Evolutionary conservation across 2,888 invertebrate species (phyloP).

Genomic region (Philaethria dido): DNA sequence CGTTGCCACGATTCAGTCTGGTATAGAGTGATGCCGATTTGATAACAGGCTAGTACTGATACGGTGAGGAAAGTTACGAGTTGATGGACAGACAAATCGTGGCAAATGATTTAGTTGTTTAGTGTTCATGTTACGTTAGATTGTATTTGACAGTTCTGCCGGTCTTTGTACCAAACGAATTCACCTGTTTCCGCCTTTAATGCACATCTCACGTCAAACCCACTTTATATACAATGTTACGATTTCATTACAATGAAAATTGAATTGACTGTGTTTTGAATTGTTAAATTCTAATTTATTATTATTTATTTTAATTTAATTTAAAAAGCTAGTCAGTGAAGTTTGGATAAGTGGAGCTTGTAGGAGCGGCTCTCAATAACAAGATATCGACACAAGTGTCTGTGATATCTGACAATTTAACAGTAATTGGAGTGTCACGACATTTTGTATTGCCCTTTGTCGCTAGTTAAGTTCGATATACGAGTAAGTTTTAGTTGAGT

Average conservation of each 20-base stretch:
- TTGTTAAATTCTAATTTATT: conserved; percentile 66
- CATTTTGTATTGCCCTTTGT: conserved; percentile 18
- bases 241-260: conserved; percentile 43
- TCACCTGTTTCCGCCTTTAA: conserved; percentile 70
- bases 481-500: conserved; percentile 51
- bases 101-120: conserved; percentile 77
- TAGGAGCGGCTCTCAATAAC: conserved; percentile 43
- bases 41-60: conserved; percentile 25
- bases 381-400: conserved; percentile 6
- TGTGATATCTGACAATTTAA: conserved; percentile 25
- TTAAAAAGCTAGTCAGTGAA: conserved; percentile 77
- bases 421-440: conserved; percentile 9
- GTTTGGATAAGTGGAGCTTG: conserved; percentile 67
- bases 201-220: conserved; percentile 70
- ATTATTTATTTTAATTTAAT: conserved; percentile 64
- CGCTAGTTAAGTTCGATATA: conserved; percentile 53
- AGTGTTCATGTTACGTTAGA: conserved; percentile 83
- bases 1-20: conserved; percentile 63
- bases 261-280: conserved; percentile 42
- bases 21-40: conserved; percentile 40
- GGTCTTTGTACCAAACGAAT: conserved; percentile 60
- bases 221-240: conserved; percentile 51
- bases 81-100: conserved; percentile 59
- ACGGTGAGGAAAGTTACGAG: conserved; percentile 35
- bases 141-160: conserved; percentile 71